phyloP scores from a whole-genome alignment of 1,140 invertebrate species.

The Phocides pigmalion region DNA sequence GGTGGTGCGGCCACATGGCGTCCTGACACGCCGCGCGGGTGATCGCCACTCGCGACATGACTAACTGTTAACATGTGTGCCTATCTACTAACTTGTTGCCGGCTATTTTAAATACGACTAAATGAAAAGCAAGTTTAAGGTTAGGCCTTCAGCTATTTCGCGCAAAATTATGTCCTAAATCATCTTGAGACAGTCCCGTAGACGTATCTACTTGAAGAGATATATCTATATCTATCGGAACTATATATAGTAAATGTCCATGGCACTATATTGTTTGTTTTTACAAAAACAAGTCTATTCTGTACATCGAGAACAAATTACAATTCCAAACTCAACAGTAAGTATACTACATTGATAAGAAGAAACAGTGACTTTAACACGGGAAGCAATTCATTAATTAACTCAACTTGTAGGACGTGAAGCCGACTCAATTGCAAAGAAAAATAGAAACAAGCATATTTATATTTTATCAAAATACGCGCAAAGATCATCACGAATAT shows the following conservation, averaged over 20 bases:
- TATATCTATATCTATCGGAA: neutral
- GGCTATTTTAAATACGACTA: constrained; percentile 36
- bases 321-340: neutral
- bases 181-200: constrained; percentile 15
- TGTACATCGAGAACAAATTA: neutral
- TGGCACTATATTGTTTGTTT: constrained; percentile 20
- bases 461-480: neutral
- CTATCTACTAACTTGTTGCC: constrained; percentile 26
- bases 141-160: constrained; percentile 46
- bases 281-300: constrained; percentile 3
- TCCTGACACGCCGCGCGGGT: constrained; percentile 43
- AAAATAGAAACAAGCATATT: neutral
- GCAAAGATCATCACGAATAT: too few relatives aligned
- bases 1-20: constrained; percentile 57
- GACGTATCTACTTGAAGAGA: constrained; percentile 21
- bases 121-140: constrained; percentile 46
- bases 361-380: neutral
- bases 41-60: constrained; percentile 53
- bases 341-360: neutral
- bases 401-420: neutral
- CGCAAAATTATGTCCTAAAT: constrained; percentile 10
- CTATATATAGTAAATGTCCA: constrained; percentile 15
- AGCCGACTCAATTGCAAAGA: neutral
- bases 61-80: constrained; percentile 56
- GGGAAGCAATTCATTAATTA: constrained; percentile 4